phyloP scores from a whole-genome alignment of 30 jellyfish, hydroid and myxozoan genomes.

The Hydractinia echinata region DNA sequence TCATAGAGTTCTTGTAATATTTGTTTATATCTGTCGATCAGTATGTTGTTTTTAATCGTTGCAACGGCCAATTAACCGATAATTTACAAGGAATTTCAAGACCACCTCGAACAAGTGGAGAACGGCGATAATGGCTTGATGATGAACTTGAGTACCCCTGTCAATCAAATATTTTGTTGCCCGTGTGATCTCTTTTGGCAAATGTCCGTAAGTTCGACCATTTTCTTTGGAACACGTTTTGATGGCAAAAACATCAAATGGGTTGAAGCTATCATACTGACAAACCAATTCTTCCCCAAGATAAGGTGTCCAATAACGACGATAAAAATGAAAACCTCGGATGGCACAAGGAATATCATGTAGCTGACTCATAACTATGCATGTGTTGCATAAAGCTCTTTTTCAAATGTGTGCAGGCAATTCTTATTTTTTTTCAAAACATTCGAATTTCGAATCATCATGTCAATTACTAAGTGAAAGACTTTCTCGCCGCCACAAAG shows the following conservation, averaged over 20 bases:
- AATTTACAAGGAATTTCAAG: no score
- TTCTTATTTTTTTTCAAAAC: no score
- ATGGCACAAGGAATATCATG: no score
- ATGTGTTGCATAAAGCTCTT: no score
- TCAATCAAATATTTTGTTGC: neutral
- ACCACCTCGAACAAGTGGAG: neutral
- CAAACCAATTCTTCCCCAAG: constrained; percentile 8
- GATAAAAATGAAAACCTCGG: neutral
- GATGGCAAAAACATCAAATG: constrained; percentile 4
- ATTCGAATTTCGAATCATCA: no score
- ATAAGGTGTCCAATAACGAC: neutral
- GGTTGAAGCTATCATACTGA: neutral
- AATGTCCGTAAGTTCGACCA: constrained; percentile 3
- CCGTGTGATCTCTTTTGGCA: neutral
- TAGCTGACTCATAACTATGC: no score
- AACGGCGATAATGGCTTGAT: neutral
- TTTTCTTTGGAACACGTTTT: neutral
- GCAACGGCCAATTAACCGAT: neutral
- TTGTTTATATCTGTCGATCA: no score
- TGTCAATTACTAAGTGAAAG: no score
- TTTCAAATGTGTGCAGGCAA: no score
- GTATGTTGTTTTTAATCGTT: neutral
- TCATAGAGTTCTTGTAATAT: no score
- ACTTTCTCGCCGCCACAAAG: no score
- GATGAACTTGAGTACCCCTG: neutral